Evolutionary conservation across 1,140 invertebrate species (phyloP).

Genomic region (Chrysomallon squamiferum): DNA sequence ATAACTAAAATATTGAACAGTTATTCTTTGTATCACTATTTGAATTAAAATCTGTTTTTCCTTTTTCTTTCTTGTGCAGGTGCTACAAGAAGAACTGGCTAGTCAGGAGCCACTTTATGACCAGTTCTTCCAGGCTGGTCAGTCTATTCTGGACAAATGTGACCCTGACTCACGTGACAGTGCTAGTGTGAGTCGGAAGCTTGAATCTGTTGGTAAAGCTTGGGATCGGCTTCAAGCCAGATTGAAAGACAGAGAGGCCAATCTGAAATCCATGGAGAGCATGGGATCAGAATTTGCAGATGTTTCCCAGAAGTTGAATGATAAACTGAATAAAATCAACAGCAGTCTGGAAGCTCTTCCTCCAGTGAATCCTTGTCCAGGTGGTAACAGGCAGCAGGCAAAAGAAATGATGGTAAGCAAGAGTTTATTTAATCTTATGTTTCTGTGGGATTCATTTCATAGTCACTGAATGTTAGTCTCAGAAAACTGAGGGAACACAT

Average conservation of each 20-base stretch:
- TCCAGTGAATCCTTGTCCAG: conserved; percentile 74
- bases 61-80: conserved; percentile 67
- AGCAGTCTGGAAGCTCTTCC: conserved; percentile 76
- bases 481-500: too few relatives aligned
- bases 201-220: conserved; percentile 65
- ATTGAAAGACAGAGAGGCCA: conserved; percentile 51
- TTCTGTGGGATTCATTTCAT: background rate
- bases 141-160: conserved; percentile 76
- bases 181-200: conserved; percentile 70
- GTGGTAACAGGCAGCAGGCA: conserved; percentile 74
- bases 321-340: conserved; percentile 70
- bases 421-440: background rate
- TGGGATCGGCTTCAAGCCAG: conserved; percentile 64
- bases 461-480: background rate
- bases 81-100: conserved; percentile 90
- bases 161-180: conserved; percentile 77
- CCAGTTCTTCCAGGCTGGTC: conserved; percentile 82
- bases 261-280: conserved; percentile 45
- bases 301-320: conserved; percentile 82
- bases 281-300: conserved; percentile 87
- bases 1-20: too few relatives aligned
- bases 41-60: too few relatives aligned
- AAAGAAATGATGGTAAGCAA: conserved; percentile 65
- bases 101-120: conserved; percentile 88
- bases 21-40: too few relatives aligned